These are phyloP conservation scores for Villa cingulata DNA, from an alignment of 2,888 invertebrate genomes.

Conservation along the genomic window DNA sequence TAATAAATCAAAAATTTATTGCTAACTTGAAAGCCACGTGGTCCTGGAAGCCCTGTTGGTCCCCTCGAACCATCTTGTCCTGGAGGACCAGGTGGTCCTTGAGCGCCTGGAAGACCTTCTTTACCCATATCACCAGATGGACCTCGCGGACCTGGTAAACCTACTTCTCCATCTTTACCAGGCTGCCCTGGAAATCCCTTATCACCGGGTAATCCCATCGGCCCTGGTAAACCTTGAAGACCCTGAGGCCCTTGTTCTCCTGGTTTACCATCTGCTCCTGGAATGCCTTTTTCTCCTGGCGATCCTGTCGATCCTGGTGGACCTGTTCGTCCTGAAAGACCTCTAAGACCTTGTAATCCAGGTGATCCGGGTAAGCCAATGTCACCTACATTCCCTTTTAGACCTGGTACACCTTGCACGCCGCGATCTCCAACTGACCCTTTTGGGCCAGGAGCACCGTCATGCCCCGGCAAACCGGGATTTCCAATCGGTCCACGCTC, in stretches of 20 bases:
- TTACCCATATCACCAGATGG: conserved; percentile 24
- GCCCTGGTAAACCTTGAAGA: conserved; percentile 45
- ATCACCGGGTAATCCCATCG: conserved; percentile 36
- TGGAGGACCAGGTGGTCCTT: conserved; percentile 57
- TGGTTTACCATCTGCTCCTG: conserved; percentile 57
- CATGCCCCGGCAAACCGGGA: conserved; percentile 59
- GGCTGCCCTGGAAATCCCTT: conserved; percentile 38
- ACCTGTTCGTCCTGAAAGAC: conserved; percentile 55
- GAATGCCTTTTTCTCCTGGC: conserved; percentile 57
- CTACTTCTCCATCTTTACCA: conserved; percentile 28
- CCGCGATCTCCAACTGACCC: conserved; percentile 63
- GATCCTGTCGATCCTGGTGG: conserved; percentile 54
- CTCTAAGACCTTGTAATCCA: conserved; percentile 46
- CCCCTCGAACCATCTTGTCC: conserved; percentile 54
- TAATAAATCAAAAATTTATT: neutral
- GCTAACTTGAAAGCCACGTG: conserved; percentile 46
- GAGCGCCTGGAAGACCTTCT: conserved; percentile 27
- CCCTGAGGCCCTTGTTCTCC: conserved; percentile 51
- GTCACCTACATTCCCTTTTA: conserved; percentile 48
- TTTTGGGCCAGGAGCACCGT: conserved; percentile 65
- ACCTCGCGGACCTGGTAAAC: conserved; percentile 33
- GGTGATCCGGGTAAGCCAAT: conserved; percentile 44
- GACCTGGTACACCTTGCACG: conserved; percentile 47
- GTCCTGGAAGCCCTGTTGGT: conserved; percentile 40
- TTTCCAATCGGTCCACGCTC: conserved; percentile 44